Conservation (phyloP, 2,888 invertebrate genomes). For the Stomorhina lunata region DNA sequence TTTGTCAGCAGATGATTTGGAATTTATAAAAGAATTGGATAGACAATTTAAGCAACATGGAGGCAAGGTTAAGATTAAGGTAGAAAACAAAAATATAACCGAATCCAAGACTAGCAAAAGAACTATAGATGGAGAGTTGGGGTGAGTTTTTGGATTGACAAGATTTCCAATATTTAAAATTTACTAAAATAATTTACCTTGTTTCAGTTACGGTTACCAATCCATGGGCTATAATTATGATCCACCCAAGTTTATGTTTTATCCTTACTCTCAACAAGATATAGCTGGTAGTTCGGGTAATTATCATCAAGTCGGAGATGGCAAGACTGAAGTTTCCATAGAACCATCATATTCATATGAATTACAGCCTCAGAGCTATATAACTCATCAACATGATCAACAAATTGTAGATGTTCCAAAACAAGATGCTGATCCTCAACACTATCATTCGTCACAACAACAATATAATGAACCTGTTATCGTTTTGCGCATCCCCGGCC, state of each 20-base stretch:
- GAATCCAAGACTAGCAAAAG: constrained; percentile 81
- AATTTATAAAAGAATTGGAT: constrained; percentile 79
- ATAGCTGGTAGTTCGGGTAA: too few relatives aligned
- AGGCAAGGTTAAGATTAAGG: constrained; percentile 79
- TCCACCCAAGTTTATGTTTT: constrained; percentile 83
- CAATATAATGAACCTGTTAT: constrained; percentile 78
- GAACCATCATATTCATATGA: constrained; percentile 82
- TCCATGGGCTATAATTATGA: constrained; percentile 77
- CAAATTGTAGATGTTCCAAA: too few relatives aligned
- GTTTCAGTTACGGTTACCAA: constrained; percentile 77
- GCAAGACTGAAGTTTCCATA: constrained; percentile 81
- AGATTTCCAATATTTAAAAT: neutral
- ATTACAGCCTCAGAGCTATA: constrained; percentile 74
- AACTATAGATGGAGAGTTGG: constrained; percentile 87
- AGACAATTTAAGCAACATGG: constrained; percentile 79
- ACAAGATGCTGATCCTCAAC: constrained; percentile 14
- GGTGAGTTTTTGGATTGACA: too few relatives aligned
- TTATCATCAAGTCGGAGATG: constrained; percentile 68
- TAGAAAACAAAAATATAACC: constrained; percentile 77
- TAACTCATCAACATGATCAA: constrained; percentile 57
- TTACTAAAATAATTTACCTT: neutral
- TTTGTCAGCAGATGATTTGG: constrained; percentile 77
- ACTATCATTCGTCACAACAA: constrained; percentile 29
- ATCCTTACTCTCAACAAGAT: constrained; percentile 85
- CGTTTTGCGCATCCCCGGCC: constrained; percentile 78